Evolutionary conservation across 2,113 vertebrate species (phyloP).

Genomic region (Forbesichthys papilliferus): DNA sequence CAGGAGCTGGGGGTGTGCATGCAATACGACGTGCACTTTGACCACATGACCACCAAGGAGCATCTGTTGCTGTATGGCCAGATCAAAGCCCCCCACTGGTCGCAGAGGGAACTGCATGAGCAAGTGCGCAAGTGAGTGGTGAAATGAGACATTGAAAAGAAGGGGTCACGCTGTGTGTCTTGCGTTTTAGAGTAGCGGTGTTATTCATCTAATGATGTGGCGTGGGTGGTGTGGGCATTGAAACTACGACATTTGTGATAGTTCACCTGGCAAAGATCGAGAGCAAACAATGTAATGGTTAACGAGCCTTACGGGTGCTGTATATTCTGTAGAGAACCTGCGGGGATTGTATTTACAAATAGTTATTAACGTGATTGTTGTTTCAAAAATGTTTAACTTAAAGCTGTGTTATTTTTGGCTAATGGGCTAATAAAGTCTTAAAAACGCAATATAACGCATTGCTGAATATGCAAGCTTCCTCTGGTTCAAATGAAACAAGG

Average conservation of each 20-base stretch:
- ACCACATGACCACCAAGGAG: constrained; percentile 91
- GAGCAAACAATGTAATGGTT: no score
- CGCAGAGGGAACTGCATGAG: constrained; percentile 77
- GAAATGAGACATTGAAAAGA: neutral
- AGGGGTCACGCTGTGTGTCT: neutral
- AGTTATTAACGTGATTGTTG: no score
- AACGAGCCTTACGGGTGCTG: no score
- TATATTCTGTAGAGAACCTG: no score
- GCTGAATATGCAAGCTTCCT: no score
- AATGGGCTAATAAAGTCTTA: no score
- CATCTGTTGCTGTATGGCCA: constrained; percentile 91
- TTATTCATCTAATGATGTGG: neutral
- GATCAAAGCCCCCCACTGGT: constrained; percentile 92
- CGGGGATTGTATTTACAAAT: no score
- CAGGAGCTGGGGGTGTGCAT: constrained; percentile 93
- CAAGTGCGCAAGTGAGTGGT: constrained; percentile 86
- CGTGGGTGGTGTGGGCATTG: neutral
- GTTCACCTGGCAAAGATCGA: neutral
- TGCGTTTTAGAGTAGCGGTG: neutral
- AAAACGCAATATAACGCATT: no score
- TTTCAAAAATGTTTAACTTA: no score
- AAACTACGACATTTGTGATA: neutral
- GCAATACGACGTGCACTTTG: constrained; percentile 94
- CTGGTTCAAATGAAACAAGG: constrained; percentile 10
- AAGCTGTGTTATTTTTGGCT: no score